Percentiles rank a stretch among this genome's conserved stretches.
phyloP scores from a whole-genome alignment of 1,140 invertebrate genomes.

The Potamilus streckersoni region DNA sequence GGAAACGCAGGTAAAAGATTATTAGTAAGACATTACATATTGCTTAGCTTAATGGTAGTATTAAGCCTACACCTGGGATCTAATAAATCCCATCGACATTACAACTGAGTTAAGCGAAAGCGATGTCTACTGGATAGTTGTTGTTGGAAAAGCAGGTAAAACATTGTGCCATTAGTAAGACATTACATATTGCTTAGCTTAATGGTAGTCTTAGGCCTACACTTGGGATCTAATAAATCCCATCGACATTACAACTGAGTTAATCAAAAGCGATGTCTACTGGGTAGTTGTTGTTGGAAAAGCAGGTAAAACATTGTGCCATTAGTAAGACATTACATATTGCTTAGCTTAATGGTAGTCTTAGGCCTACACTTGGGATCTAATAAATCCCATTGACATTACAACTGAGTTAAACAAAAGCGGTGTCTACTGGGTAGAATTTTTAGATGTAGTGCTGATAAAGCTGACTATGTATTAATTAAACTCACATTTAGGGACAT shows the following conservation, averaged over 20 bases:
- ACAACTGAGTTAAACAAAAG: conserved; percentile 94
- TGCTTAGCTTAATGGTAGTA: conserved; percentile 89
- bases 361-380: conserved; percentile 89
- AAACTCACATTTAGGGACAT: too few species aligned
- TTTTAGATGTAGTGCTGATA: conserved; percentile 91
- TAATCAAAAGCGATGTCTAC: conserved; percentile 77
- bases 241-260: conserved; percentile 92
- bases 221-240: conserved; percentile 92
- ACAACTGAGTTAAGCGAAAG: conserved; percentile 94
- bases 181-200: conserved; percentile 88
- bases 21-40: conserved; percentile 93
- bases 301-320: conserved; percentile 93
- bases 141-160: too few species aligned
- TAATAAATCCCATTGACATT: conserved; percentile 91
- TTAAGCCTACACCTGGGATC: conserved; percentile 89
- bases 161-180: conserved; percentile 97
- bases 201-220: conserved; percentile 90
- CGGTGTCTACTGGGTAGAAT: conserved; percentile 98
- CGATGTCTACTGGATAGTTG: conserved; percentile 98
- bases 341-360: conserved; percentile 89
- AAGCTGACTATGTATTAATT: conserved; percentile 42
- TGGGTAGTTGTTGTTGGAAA: too few species aligned
- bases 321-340: conserved; percentile 93
- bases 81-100: conserved; percentile 91
- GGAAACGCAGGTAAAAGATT: conserved; percentile 82